Conservation (phyloP, 2,888 invertebrate genomes). For the Coleophora deauratella region DNA sequence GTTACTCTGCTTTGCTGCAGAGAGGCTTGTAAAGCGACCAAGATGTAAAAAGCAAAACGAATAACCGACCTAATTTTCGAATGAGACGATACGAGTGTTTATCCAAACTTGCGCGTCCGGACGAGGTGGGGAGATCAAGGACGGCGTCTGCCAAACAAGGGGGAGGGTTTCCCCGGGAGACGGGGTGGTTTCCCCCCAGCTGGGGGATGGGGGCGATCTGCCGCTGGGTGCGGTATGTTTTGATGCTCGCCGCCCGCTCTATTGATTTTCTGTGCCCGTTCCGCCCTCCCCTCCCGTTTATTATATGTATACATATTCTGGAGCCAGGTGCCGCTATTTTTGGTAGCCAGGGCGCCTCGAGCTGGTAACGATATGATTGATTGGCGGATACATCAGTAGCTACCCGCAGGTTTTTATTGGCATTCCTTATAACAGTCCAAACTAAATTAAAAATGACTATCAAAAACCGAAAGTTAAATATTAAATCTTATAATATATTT, state of each 20-base stretch:
- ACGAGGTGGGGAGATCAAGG: constrained; percentile 67
- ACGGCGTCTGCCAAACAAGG: constrained; percentile 72
- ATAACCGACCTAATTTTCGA: constrained; percentile 65
- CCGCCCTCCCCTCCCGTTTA: constrained; percentile 49
- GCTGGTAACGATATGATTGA: constrained; percentile 52
- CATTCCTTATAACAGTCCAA: constrained; percentile 2
- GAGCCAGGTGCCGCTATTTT: constrained; percentile 60
- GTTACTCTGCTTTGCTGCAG: too few species aligned
- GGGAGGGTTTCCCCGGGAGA: constrained; percentile 71
- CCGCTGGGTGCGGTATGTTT: constrained; percentile 53
- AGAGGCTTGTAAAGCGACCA: too few species aligned
- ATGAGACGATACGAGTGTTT: constrained; percentile 64
- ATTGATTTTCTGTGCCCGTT: constrained; percentile 64
- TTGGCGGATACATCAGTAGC: constrained; percentile 31
- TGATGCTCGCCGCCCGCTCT: constrained; percentile 68
- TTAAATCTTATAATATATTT: too few species aligned
- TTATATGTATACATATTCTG: constrained; percentile 60
- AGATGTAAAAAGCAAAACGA: constrained; percentile 26
- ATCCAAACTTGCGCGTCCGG: constrained; percentile 63
- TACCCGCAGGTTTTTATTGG: constrained; percentile 21
- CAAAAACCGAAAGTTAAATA: too few species aligned
- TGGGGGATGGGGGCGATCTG: constrained; percentile 12
- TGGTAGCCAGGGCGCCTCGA: constrained; percentile 49
- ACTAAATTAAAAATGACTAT: too few species aligned
- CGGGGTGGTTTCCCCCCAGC: constrained; percentile 25